phyloP scores from a whole-genome alignment of 2,888 invertebrate species.

The Polylopha cassiicola region DNA sequence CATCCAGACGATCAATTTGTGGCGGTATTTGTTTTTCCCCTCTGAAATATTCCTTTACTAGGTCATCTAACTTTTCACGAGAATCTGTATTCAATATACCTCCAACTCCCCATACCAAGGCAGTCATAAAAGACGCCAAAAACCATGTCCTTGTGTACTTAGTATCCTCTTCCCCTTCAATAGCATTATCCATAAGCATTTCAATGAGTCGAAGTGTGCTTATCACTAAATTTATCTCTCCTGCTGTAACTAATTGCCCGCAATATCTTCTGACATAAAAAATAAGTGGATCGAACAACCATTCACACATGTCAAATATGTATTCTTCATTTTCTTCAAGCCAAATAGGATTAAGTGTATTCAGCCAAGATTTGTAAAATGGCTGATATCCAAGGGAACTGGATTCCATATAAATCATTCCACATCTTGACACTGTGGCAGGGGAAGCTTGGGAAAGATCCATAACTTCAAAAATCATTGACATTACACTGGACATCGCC shows the following conservation, averaged over 20 bases:
- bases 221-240: constrained; percentile 83
- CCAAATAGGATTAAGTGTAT: constrained; percentile 80
- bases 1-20: constrained; percentile 81
- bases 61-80: constrained; percentile 81
- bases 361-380: constrained; percentile 89
- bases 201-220: constrained; percentile 86
- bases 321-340: constrained; percentile 77
- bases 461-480: constrained; percentile 92
- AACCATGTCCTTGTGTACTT: constrained; percentile 84
- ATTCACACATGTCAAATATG: constrained; percentile 81
- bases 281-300: constrained; percentile 87
- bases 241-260: constrained; percentile 79
- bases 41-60: constrained; percentile 73
- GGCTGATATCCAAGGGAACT: constrained; percentile 88
- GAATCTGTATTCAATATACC: constrained; percentile 87
- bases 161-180: constrained; percentile 82
- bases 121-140: constrained; percentile 85
- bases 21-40: constrained; percentile 61
- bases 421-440: constrained; percentile 92
- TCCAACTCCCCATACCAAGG: constrained; percentile 90
- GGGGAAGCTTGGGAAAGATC: constrained; percentile 90
- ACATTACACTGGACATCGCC: constrained; percentile 87
- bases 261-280: constrained; percentile 85
- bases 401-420: constrained; percentile 95
- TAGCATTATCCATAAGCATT: constrained; percentile 86